Evolutionary conservation across 2,113 vertebrate species (phyloP).

Genomic region (Camarhynchus parvulus): DNA sequence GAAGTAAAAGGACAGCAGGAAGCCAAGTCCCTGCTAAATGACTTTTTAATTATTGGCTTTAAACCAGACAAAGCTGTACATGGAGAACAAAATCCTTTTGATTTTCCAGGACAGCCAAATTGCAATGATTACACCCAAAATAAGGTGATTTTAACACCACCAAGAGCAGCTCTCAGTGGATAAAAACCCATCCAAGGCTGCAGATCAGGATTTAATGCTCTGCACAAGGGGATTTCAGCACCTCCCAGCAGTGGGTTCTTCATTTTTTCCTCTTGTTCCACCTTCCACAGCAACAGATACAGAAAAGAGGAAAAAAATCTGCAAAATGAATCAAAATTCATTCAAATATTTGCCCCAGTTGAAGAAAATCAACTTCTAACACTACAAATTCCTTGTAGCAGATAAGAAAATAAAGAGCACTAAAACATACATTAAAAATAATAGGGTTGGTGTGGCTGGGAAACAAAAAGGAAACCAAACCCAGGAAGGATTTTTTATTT

Average conservation of each 20-base stretch:
- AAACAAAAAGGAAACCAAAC: not conserved
- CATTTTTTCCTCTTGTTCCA: conserved; percentile 60
- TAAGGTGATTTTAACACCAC: not conserved
- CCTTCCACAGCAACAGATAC: conserved; percentile 22
- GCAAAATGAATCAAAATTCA: not conserved
- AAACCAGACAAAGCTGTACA: not conserved
- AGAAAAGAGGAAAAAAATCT: conserved; percentile 67
- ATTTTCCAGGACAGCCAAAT: not conserved
- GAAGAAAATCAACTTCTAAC: not conserved
- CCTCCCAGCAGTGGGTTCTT: not conserved
- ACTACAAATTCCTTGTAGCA: not conserved
- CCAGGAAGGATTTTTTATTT: not conserved
- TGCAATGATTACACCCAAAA: not conserved
- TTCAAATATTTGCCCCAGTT: not conserved
- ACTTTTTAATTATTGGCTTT: not conserved
- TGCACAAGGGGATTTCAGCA: fast-evolving
- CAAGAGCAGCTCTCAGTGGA: fast-evolving
- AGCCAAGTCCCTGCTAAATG: not conserved
- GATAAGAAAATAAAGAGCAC: not conserved
- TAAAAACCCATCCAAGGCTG: not conserved
- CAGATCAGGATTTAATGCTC: not conserved
- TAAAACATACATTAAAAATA: not conserved
- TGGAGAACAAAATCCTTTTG: not conserved
- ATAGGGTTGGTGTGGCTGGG: not conserved
- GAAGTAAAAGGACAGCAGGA: not conserved